Conservation (phyloP, 2,888 invertebrate genomes). For the Pollenia labialis region DNA sequence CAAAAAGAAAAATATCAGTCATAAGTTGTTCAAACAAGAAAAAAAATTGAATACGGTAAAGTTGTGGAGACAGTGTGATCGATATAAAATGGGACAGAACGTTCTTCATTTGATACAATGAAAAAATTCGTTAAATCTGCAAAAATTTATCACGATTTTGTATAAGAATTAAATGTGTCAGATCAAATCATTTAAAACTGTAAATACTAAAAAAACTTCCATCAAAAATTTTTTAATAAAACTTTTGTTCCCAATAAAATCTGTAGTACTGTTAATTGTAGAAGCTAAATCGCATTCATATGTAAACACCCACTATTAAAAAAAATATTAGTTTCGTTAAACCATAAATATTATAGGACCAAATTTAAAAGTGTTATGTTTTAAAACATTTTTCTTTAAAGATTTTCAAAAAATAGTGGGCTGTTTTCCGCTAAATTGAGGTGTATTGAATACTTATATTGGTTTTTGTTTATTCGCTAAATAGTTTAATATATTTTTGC, state of each 20-base stretch:
- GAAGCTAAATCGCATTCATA: constrained; percentile 24
- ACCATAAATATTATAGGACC: constrained; percentile 30
- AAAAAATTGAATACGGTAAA: constrained; percentile 16
- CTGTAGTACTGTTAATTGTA: constrained; percentile 15
- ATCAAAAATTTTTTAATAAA: not conserved
- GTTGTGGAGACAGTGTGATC: constrained; percentile 16
- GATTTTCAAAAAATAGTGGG: constrained; percentile 39
- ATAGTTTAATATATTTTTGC: too few species aligned
- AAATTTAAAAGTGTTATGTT: constrained; percentile 39
- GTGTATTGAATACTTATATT: constrained; percentile 39
- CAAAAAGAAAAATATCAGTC: constrained; percentile 30
- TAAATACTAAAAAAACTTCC: not conserved
- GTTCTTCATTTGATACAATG: not conserved
- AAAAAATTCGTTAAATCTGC: too few species aligned
- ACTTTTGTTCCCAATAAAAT: not conserved
- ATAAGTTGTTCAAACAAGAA: not conserved
- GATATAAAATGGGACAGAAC: not conserved
- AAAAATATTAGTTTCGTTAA: constrained; percentile 45
- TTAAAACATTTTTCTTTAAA: constrained; percentile 5
- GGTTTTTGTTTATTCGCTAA: not conserved
- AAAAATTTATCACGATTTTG: too few species aligned
- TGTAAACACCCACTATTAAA: constrained; percentile 58
- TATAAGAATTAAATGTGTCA: too few species aligned
- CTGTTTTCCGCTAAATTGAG: constrained; percentile 35
- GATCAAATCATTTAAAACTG: not conserved